A percentile compares a stretch with the other conserved stretches of the same genome.
phyloP scores from a whole-genome alignment of 2,888 invertebrate species.

The Tipula vernalis region DNA sequence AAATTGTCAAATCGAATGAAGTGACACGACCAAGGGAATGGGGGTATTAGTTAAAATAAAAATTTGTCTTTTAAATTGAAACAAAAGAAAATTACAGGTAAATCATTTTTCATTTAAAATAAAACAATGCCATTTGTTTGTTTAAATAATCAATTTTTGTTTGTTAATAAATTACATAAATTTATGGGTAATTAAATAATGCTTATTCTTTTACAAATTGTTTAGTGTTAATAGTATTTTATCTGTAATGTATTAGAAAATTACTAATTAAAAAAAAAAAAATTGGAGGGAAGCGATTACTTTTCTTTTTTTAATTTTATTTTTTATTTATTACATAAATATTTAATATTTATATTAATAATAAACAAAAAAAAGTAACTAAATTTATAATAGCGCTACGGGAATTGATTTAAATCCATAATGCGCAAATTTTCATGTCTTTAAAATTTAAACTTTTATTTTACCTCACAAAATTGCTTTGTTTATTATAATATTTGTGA shows the following conservation, averaged over 20 bases:
- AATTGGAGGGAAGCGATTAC: slow-evolving; percentile 11
- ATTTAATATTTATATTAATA: slow-evolving; percentile 1
- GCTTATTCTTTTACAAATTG: not conserved
- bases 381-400: not conserved
- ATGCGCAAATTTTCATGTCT: not conserved
- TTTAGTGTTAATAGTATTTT: not conserved
- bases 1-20: too few relatives aligned
- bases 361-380: not conserved
- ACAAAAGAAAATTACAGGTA: not conserved
- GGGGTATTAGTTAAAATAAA: too few relatives aligned
- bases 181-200: not conserved
- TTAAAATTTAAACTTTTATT: not conserved
- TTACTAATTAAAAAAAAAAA: not conserved
- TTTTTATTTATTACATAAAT: not conserved
- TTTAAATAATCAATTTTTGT: not conserved
- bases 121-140: not conserved
- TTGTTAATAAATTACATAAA: not conserved
- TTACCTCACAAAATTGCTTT: not conserved
- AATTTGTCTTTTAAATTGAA: not conserved
- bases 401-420: not conserved
- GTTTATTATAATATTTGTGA: not conserved
- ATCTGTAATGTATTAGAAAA: not conserved
- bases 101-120: not conserved
- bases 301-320: slow-evolving; percentile 5
- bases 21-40: too few relatives aligned